Percentiles rank a stretch among this genome's conserved stretches.
Conservation (phyloP, 2,113 vertebrate species). For the Chionis minor region DNA sequence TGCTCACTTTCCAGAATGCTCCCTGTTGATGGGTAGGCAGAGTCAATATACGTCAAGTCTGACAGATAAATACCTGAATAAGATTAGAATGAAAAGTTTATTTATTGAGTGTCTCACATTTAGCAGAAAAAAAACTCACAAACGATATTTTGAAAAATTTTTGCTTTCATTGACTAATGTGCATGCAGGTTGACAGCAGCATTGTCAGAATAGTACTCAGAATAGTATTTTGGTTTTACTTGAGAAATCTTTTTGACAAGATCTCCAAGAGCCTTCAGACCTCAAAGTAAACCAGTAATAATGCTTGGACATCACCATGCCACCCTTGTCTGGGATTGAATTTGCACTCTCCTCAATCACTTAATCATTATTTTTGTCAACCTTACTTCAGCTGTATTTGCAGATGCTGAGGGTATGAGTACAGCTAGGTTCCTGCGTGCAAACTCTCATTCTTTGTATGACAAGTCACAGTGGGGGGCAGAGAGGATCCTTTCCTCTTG, state of each 20-base stretch:
- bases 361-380: neutral
- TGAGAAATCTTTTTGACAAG: neutral
- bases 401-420: neutral
- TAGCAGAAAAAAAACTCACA: neutral
- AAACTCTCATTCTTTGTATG: neutral
- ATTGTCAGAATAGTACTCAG: neutral
- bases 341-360: neutral
- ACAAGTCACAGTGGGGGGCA: neutral
- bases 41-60: conserved; percentile 97
- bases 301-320: neutral
- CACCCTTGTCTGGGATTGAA: neutral
- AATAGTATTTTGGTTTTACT: neutral
- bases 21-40: conserved; percentile 95
- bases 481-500: neutral
- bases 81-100: conserved; percentile 5
- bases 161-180: neutral
- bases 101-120: neutral
- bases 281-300: neutral
- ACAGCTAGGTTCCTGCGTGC: neutral
- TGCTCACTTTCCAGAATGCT: conserved; percentile 98
- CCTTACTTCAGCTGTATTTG: neutral
- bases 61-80: conserved; percentile 95
- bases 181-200: neutral
- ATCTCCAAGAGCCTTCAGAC: neutral
- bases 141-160: neutral